A percentile compares a stretch with the other conserved stretches of the same genome.
These are phyloP conservation scores for Rhodeus uyekii DNA, from an alignment of 2,797 vertebrate species.

Conservation along the genomic window DNA sequence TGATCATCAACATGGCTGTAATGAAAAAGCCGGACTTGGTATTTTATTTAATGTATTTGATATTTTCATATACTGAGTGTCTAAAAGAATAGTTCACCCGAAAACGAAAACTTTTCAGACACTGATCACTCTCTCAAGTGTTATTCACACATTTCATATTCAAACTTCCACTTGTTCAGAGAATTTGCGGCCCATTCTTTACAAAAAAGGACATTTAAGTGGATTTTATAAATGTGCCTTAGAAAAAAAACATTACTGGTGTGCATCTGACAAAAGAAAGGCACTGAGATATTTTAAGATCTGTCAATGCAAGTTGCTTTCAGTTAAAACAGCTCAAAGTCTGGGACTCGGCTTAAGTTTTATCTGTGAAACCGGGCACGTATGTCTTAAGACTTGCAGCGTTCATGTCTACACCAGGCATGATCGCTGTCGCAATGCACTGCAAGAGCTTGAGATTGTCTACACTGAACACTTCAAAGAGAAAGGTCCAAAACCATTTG, in stretches of 20 bases:
- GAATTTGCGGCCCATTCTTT: not conserved
- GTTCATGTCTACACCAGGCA: not conserved
- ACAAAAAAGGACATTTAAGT: no score
- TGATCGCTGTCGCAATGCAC: not conserved
- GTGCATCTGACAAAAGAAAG: no score
- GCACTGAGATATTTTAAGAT: no score
- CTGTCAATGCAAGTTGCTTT: no score
- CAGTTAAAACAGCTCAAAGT: no score
- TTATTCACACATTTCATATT: not conserved
- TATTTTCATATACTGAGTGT: conserved; percentile 1
- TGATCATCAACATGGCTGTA: conserved; percentile 7
- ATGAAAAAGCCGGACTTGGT: conserved; percentile 20
- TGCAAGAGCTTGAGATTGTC: not conserved
- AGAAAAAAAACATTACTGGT: no score
- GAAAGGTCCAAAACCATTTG: not conserved
- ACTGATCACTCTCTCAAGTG: not conserved
- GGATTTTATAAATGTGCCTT: no score
- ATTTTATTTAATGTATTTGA: conserved; percentile 15
- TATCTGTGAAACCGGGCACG: no score
- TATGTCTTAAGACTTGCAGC: not conserved
- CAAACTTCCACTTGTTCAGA: not conserved
- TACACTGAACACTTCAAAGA: not conserved
- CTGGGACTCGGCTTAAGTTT: no score
- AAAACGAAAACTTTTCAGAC: not conserved
- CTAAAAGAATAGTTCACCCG: not conserved